Conservation (phyloP, 1,140 invertebrate genomes). For the Ridgeia piscesae region DNA sequence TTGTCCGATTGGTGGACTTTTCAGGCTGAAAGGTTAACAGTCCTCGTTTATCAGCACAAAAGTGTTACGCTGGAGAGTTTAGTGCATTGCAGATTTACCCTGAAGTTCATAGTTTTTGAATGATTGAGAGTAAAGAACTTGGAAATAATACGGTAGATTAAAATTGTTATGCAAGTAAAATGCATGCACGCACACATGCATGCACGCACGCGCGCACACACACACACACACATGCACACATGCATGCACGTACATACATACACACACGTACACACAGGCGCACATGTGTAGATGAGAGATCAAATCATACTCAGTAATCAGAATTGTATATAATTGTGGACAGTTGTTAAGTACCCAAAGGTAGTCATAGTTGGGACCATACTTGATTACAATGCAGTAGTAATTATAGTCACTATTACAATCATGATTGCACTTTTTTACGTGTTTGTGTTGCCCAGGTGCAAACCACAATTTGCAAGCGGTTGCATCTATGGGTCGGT, state of each 20-base stretch:
- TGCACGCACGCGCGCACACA: background rate
- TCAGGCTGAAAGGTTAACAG: background rate
- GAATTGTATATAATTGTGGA: too few relatives aligned
- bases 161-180: slow-evolving; percentile 7
- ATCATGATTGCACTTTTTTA: too few relatives aligned
- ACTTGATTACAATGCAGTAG: too few relatives aligned
- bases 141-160: background rate
- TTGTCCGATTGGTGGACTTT: background rate
- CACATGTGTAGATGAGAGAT: too few relatives aligned
- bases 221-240: too few relatives aligned
- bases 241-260: background rate
- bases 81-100: background rate
- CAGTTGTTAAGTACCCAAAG: too few relatives aligned
- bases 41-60: background rate
- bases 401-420: too few relatives aligned
- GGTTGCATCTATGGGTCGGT: too few relatives aligned
- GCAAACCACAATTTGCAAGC: too few relatives aligned
- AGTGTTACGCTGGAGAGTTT: background rate
- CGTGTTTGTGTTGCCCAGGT: too few relatives aligned
- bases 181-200: background rate
- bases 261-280: background rate
- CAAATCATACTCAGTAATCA: too few relatives aligned
- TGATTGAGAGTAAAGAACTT: background rate
- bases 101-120: background rate
- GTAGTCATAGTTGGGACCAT: too few relatives aligned